Evolutionary conservation across 1,140 invertebrate species (phyloP).

Genomic region (Dolichoris vasculosae): DNA sequence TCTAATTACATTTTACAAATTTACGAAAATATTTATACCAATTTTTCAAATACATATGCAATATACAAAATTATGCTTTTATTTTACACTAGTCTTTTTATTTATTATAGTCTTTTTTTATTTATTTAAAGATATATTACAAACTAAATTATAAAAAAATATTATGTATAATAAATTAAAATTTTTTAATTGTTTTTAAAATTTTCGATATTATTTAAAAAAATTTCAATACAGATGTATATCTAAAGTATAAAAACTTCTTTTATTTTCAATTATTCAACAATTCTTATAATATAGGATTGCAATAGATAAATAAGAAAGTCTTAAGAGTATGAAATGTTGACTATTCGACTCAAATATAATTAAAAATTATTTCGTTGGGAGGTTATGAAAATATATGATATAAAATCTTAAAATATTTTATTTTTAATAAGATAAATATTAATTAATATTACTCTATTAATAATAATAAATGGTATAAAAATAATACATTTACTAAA

Average conservation of each 20-base stretch:
- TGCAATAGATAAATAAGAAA: background rate
- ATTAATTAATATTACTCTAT: background rate
- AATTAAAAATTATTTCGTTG: background rate
- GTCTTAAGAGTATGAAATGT: background rate
- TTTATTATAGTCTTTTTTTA: too few relatives aligned
- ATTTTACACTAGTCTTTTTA: too few relatives aligned
- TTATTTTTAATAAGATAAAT: background rate
- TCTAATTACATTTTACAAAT: background rate
- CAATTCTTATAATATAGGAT: background rate
- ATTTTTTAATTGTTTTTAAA: too few relatives aligned
- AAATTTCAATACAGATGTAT: background rate
- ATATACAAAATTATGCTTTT: too few relatives aligned
- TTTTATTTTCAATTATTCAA: background rate
- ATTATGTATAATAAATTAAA: too few relatives aligned
- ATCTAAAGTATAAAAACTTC: background rate
- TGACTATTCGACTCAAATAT: background rate
- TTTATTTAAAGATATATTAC: too few relatives aligned
- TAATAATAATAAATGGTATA: background rate
- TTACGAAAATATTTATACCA: background rate
- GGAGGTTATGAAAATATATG: background rate
- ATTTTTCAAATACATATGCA: too few relatives aligned
- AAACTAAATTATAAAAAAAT: too few relatives aligned
- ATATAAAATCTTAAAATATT: background rate
- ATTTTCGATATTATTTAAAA: too few relatives aligned
- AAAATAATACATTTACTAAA: background rate